phyloP scores from a whole-genome alignment of 2,888 invertebrate species.

The Carterocephalus palaemon region DNA sequence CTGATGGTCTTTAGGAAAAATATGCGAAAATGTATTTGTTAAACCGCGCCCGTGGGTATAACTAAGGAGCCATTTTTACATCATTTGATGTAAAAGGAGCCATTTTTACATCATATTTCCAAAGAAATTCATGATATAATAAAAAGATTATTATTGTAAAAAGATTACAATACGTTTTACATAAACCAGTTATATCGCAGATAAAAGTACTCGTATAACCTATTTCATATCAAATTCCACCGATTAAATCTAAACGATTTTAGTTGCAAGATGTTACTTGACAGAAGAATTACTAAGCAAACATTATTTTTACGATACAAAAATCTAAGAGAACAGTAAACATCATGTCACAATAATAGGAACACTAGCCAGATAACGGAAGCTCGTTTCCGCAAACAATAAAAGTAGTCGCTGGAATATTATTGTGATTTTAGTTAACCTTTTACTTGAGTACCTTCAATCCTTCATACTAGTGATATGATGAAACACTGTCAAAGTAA shows the following conservation, averaged over 20 bases:
- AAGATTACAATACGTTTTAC: no score
- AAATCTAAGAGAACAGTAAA: slow-evolving; percentile 14
- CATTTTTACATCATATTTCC: no score
- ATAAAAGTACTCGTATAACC: no score
- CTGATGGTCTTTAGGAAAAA: slow-evolving; percentile 37
- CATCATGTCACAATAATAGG: slow-evolving; percentile 17
- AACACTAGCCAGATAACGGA: slow-evolving; percentile 18
- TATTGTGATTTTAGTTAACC: slow-evolving; percentile 9
- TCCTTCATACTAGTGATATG: no score
- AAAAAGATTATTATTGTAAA: no score
- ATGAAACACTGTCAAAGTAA: no score
- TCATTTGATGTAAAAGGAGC: slow-evolving; percentile 36
- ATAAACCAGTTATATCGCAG: no score
- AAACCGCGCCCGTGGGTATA: slow-evolving; percentile 19
- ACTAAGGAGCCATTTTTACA: slow-evolving; percentile 41
- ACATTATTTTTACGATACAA: slow-evolving; percentile 8
- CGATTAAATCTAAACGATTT: no score
- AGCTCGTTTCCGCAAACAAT: slow-evolving; percentile 14
- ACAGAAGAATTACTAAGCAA: slow-evolving; percentile 1
- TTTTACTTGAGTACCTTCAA: no score
- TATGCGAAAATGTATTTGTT: slow-evolving; percentile 21
- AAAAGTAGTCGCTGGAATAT: slow-evolving; percentile 8
- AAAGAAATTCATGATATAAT: no score
- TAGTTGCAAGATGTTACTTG: neutral
- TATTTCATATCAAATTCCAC: no score